A percentile compares a stretch with the other conserved stretches of the same genome.
These are phyloP conservation scores for Drosophila dunni DNA, from an alignment of 1,140 invertebrate species.

Conservation along the genomic window DNA sequence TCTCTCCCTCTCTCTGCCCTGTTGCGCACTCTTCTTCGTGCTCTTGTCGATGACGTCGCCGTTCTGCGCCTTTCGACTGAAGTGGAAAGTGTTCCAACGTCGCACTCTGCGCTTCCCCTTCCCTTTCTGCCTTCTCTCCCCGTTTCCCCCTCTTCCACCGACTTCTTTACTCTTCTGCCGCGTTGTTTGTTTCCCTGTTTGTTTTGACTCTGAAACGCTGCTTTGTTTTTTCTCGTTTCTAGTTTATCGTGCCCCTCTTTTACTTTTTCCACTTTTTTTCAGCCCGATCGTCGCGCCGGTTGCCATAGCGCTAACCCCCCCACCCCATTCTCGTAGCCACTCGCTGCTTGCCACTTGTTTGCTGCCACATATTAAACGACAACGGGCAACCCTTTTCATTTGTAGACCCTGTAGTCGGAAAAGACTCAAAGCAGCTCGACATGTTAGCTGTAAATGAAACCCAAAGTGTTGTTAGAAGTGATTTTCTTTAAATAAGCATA, in stretches of 20 bases:
- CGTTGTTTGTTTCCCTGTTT: slow-evolving; percentile 59
- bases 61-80: slow-evolving; percentile 16
- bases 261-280: slow-evolving; percentile 1
- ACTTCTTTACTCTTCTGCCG: slow-evolving; percentile 25
- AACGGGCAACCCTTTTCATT: slow-evolving; percentile 38
- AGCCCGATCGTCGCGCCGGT: slow-evolving; percentile 38
- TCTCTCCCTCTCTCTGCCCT: slow-evolving; percentile 3
- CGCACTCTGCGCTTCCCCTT: neutral
- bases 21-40: too few species aligned
- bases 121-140: neutral
- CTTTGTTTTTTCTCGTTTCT: slow-evolving; percentile 14
- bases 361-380: slow-evolving; percentile 63
- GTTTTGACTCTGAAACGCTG: slow-evolving; percentile 61
- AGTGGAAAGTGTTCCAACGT: slow-evolving; percentile 43
- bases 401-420: too few species aligned
- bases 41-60: slow-evolving; percentile 32
- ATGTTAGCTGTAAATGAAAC: too few species aligned
- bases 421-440: too few species aligned
- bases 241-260: slow-evolving; percentile 30
- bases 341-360: slow-evolving; percentile 29
- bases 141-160: neutral
- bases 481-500: too few species aligned
- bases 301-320: slow-evolving; percentile 34
- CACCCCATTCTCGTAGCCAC: neutral
- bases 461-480: too few species aligned